phyloP scores from a whole-genome alignment of 2,113 vertebrate genomes.

The Mirounga angustirostris region DNA sequence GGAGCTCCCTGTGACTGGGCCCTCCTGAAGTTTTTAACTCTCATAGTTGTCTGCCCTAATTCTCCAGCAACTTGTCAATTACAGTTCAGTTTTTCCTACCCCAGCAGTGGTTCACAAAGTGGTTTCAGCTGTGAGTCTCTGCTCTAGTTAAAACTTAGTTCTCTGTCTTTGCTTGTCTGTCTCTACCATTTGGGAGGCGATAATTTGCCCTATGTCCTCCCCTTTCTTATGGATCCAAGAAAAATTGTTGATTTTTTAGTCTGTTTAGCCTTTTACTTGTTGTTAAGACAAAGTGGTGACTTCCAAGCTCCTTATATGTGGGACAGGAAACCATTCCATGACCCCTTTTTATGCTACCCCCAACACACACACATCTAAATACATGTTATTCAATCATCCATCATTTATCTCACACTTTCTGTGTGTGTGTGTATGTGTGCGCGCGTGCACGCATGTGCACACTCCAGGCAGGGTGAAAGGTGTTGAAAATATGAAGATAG shows the following conservation, averaged over 20 bases:
- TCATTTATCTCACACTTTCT: background rate
- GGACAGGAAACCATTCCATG: background rate
- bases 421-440: background rate
- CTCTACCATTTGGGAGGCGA: background rate
- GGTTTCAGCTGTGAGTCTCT: background rate
- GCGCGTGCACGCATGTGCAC: rapidly evolving
- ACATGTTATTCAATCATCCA: background rate
- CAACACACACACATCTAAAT: background rate
- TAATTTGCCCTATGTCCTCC: background rate
- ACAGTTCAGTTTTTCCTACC: background rate
- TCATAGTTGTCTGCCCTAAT: background rate
- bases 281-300: background rate
- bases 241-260: background rate
- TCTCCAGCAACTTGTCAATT: background rate
- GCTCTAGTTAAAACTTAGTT: background rate
- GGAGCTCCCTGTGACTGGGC: background rate
- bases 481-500: background rate
- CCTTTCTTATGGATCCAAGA: background rate
- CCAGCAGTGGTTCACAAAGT: background rate
- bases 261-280: background rate
- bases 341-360: background rate
- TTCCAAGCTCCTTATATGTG: background rate
- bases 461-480: background rate
- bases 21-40: background rate
- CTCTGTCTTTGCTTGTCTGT: background rate